Evolutionary conservation across 2,797 vertebrate genomes (phyloP).

Genomic region (Acropternis orthonyx): DNA sequence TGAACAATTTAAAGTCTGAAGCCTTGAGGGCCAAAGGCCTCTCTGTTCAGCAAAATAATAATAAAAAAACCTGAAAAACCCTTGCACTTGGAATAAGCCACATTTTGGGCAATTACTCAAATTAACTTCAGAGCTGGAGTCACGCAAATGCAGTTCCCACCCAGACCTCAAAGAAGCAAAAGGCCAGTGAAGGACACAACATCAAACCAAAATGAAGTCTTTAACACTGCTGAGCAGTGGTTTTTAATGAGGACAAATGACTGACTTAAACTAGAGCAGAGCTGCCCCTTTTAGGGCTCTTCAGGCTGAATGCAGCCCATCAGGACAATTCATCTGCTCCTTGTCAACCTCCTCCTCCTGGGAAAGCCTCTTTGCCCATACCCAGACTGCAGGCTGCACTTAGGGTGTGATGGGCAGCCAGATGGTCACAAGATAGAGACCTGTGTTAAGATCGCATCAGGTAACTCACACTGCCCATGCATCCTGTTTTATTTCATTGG

Average conservation of each 20-base stretch:
- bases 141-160: background rate
- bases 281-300: background rate
- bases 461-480: background rate
- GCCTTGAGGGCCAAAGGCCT: background rate
- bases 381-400: background rate
- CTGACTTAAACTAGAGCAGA: background rate
- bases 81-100: background rate
- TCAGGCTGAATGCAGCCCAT: background rate
- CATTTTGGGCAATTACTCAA: background rate
- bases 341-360: background rate
- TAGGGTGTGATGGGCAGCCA: background rate
- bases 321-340: background rate
- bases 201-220: background rate
- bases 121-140: background rate
- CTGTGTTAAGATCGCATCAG: background rate
- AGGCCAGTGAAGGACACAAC: background rate
- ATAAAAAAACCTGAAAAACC: fast-evolving
- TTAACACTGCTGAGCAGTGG: background rate
- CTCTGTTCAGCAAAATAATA: background rate
- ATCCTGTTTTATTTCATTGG: background rate
- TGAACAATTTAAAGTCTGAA: background rate
- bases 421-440: background rate
- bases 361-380: background rate
- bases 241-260: background rate
- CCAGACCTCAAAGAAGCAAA: background rate